Evolutionary conservation across 1,140 invertebrate genomes (phyloP).

Genomic region (Bombus picipes): DNA sequence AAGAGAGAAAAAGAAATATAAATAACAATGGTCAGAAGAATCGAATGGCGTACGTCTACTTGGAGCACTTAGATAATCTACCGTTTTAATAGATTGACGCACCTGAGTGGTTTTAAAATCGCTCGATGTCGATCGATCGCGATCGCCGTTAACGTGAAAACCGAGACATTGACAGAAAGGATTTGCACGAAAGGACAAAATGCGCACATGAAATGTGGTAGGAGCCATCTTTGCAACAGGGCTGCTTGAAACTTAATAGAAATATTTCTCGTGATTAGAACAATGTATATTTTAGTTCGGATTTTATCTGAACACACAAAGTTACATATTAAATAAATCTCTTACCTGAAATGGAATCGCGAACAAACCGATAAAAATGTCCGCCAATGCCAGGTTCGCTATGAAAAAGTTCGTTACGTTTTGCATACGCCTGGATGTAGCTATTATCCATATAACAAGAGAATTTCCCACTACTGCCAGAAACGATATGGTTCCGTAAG

Average conservation of each 20-base stretch:
- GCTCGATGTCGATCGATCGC: conserved; percentile 90
- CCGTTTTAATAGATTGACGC: conserved; percentile 54
- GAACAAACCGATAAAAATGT: conserved; percentile 91
- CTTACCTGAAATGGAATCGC: conserved; percentile 91
- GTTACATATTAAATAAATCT: neutral
- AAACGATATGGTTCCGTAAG: conserved; percentile 92
- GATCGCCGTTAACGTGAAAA: conserved; percentile 92
- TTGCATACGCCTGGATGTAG: conserved; percentile 88
- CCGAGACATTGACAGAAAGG: conserved; percentile 90
- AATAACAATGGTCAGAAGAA: too few species aligned
- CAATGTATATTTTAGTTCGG: neutral
- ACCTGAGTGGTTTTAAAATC: conserved; percentile 88
- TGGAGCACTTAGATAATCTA: too few species aligned
- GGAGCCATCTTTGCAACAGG: conserved; percentile 90
- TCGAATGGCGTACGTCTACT: neutral
- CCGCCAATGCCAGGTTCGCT: conserved; percentile 89
- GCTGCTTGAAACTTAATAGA: conserved; percentile 90
- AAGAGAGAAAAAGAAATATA: neutral
- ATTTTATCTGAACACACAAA: neutral
- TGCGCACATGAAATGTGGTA: conserved; percentile 92
- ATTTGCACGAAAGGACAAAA: conserved; percentile 92
- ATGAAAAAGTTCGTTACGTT: conserved; percentile 93
- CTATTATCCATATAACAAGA: conserved; percentile 91
- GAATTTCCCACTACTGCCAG: conserved; percentile 91
- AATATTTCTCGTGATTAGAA: neutral